Base-by-base conservation (phyloP, 2,888 invertebrate genomes). In the Sclerodermus sp. region DNA sequence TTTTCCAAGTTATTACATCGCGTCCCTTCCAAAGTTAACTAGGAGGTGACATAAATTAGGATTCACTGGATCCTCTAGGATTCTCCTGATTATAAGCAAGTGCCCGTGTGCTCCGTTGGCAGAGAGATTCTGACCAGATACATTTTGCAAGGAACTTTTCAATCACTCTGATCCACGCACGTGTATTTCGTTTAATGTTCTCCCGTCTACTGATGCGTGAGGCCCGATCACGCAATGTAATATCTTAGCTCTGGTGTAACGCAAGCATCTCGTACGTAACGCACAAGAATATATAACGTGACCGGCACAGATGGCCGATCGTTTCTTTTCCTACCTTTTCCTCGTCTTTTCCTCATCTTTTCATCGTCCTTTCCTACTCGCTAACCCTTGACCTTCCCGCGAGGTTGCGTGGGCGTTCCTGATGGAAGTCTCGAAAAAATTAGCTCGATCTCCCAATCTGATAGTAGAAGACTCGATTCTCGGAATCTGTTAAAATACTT, bases 161-260 rank as follows among this genome's bases (percentile, higher is more conserved):
- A 16, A 45, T 34, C 8, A 2, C 31, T 29, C 29, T 40, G 15
- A 23, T 14, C 13, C 12, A 23, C 50, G 45, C 57, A 50, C 60
- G 60, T 64, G 64, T 64, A 66, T 64, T 66, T 62, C 58, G 59
- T 60, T 45, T 43, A 66, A 51, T 53, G 67, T 60, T 62, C 62
- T 57, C 42, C 52, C 50, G 56, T 47, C 57, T 56, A 70, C 71
- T 70, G 71, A 62, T 64, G 54, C 57, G 48, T 53, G 60, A 34
- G 34, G 34, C 57, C 37, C 59, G 62, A 64, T 66, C 56, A 59
- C 53, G 58, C 64, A 49, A 62, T 57, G 59, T 61, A 62, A 68
- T 57, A 53, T 44, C n/a, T 42, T 42, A 10, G 13, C 17, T 14
- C 14, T 39, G 3, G 8, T 15, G 39, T 39, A 39, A 39, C 17